Evolutionary conservation across 1,140 invertebrate genomes (phyloP), one percentile per base, ranked within the genome.

Genomic region (Hyles euphorbiae): DNA sequence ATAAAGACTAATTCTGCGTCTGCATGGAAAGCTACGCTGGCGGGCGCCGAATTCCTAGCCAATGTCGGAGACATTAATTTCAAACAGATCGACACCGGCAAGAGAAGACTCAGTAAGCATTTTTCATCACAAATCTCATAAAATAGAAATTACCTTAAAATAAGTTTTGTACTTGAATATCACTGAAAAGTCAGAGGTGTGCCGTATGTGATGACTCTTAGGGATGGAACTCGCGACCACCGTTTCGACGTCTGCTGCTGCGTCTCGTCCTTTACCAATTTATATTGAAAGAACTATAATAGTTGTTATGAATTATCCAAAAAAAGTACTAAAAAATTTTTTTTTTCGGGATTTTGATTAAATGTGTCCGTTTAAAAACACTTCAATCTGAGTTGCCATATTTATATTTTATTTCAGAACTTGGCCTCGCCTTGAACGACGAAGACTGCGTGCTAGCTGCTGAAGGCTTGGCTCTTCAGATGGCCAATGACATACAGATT

Each of bases 81-180:
- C 5, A 58, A 62, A 5, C 78, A 85, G 51, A 75, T 85, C 33
- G 64, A 76, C 22, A 43, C 73, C 34, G 82, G 80, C 5, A 85
- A 82, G 50, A 68, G 65, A 40, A 68, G 82, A 56, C 62, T 85
- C 0, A 75, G 82, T 85, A 65, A 73, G 69, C 52, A 53, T 5
- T 22, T 52, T 51, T 11, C 11, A 6, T 54, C 36, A 43, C 8
- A 47, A 8, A n/a, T 48, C 47, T n/a, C 10, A 47, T 12, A 45
- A 45, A 45, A 45, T 22, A 22, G 22, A 22, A 22, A 22, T 22
- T 22, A 22, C 22, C 22, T 22, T 22, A 22, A 22, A 22, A 22
- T 22, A 22, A 22, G 22, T 22, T 22, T 22, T 8, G 43, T 45
- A 45, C 43, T 8, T n/a, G n/a, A 7, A 45, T n/a, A 8, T 45